Conservation (phyloP, 1,140 invertebrate species). For the Dendroctonus ponderosae region DNA sequence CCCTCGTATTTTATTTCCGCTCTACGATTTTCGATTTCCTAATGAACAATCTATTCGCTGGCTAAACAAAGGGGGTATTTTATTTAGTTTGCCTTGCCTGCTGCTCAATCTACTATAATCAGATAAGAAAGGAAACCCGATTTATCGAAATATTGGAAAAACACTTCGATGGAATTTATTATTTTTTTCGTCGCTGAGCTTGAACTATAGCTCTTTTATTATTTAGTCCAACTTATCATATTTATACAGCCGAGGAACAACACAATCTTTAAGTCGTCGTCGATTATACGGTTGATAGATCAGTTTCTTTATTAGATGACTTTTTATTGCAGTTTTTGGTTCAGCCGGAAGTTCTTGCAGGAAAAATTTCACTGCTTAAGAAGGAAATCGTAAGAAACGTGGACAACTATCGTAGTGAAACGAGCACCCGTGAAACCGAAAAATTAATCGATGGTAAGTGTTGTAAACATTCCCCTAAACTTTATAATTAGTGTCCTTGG, state of each 20-base stretch:
- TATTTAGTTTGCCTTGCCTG: slow-evolving; percentile 10
- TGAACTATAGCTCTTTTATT: too few species aligned
- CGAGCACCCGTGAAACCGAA: background rate
- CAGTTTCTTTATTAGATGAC: too few species aligned
- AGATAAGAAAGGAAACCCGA: slow-evolving; percentile 5
- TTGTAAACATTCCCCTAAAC: background rate
- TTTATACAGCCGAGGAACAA: too few species aligned
- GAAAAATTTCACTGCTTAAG: background rate
- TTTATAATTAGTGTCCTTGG: background rate
- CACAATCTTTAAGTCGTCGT: too few species aligned
- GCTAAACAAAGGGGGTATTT: slow-evolving; percentile 15
- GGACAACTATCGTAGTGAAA: background rate
- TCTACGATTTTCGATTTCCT: slow-evolving; percentile 5
- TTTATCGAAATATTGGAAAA: background rate
- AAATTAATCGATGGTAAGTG: background rate
- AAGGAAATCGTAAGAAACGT: background rate
- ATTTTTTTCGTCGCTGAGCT: background rate
- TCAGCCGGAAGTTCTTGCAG: background rate
- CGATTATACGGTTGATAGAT: too few species aligned
- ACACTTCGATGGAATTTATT: background rate
- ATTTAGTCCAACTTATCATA: too few species aligned
- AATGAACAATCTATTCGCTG: slow-evolving; percentile 18
- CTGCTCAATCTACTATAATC: slow-evolving; percentile 14
- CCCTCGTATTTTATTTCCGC: slow-evolving; percentile 10
- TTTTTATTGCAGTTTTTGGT: too few species aligned